Conservation (phyloP, 2,113 vertebrate genomes). For the Lipotes vexillifer region DNA sequence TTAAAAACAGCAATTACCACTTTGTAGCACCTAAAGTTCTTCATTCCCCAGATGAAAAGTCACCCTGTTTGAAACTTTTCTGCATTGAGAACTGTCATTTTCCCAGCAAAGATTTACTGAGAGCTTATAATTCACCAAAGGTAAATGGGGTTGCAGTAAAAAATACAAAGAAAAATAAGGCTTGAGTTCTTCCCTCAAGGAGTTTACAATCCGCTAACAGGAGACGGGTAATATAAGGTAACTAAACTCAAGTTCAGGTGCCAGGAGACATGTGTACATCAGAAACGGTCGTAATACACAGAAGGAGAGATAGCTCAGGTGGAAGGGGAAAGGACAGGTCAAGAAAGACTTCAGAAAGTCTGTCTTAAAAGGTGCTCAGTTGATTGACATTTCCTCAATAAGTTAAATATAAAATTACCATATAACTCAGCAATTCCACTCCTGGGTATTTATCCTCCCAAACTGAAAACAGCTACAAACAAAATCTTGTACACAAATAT, state of each 20-base stretch:
- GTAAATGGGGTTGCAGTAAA: not conserved
- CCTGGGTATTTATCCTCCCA: not conserved
- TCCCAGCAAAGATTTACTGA: not conserved
- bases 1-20: conserved; percentile 18
- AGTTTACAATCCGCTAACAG: not conserved
- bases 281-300: not conserved
- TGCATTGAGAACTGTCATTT: not conserved
- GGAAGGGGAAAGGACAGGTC: not conserved
- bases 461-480: not conserved
- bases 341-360: not conserved
- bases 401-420: not conserved
- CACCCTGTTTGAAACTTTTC: not conserved
- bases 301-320: not conserved
- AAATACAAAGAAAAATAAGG: not conserved
- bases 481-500: not conserved
- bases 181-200: not conserved
- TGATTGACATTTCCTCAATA: not conserved
- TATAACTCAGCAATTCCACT: not conserved
- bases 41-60: not conserved
- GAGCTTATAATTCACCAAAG: not conserved
- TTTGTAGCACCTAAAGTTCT: not conserved
- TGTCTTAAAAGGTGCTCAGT: not conserved
- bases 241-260: not conserved
- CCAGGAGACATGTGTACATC: not conserved
- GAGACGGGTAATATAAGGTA: not conserved